Evolutionary conservation across 2,797 vertebrate genomes (phyloP).

Genomic region (Ispidina lecontei): DNA sequence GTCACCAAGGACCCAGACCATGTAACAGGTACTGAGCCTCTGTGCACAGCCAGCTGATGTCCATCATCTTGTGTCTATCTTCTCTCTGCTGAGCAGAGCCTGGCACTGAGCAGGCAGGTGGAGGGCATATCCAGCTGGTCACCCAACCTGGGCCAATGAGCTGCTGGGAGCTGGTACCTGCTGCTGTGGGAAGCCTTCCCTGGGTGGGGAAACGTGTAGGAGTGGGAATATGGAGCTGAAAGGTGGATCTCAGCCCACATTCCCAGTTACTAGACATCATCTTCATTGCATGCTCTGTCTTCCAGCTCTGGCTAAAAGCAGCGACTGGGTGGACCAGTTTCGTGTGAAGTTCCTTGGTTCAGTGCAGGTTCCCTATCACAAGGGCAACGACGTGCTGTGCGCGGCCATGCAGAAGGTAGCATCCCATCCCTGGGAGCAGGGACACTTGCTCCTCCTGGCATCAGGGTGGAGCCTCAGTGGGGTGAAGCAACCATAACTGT

Average conservation of each 20-base stretch:
- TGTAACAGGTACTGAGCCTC: slow-evolving; percentile 80
- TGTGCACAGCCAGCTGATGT: not conserved
- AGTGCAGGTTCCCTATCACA: slow-evolving; percentile 95
- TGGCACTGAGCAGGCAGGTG: not conserved
- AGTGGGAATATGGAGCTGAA: not conserved
- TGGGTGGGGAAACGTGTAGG: not conserved
- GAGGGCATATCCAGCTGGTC: not conserved
- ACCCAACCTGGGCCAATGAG: not conserved
- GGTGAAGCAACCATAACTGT: not conserved
- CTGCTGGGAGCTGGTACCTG: not conserved
- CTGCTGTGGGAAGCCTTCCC: not conserved
- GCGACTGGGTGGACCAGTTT: slow-evolving; percentile 93
- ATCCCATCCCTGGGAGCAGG: not conserved
- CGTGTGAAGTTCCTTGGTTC: slow-evolving; percentile 94
- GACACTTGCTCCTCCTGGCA: not conserved
- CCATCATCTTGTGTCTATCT: not conserved
- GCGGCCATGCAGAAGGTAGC: slow-evolving; percentile 98
- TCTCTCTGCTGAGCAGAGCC: not conserved
- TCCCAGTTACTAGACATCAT: not conserved
- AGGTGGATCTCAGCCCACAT: not conserved
- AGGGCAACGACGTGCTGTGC: slow-evolving; percentile 96
- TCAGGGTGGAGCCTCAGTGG: not conserved
- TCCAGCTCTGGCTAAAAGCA: slow-evolving; percentile 84
- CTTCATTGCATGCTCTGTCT: not conserved
- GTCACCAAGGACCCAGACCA: slow-evolving; percentile 89